A percentile compares a stretch with the other conserved stretches of the same genome.
Evolutionary conservation across 2,888 invertebrate genomes (phyloP).

Genomic region (Apodemia zela): DNA sequence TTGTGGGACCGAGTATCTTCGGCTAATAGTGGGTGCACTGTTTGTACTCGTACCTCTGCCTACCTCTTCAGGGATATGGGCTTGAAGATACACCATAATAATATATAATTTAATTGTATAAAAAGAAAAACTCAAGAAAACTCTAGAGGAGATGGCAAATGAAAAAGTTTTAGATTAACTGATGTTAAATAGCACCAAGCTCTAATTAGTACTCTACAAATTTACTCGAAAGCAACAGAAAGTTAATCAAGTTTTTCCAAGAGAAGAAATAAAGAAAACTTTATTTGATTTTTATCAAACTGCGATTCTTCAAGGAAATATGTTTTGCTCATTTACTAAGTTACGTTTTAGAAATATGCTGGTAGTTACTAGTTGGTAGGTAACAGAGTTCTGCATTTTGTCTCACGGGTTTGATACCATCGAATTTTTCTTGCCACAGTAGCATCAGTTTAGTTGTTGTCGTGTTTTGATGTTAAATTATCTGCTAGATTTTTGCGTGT

Average conservation of each 20-base stretch:
- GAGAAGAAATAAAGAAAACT: slow-evolving; percentile 7
- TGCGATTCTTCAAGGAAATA: not conserved
- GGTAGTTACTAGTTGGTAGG: too few species aligned
- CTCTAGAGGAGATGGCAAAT: not conserved
- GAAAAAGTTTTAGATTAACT: not conserved
- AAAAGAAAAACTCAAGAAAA: not conserved
- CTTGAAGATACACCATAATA: too few species aligned
- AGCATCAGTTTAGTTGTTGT: too few species aligned
- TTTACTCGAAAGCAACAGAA: slow-evolving; percentile 11
- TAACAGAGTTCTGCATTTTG: too few species aligned
- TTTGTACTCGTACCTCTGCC: too few species aligned
- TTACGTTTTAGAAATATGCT: not conserved
- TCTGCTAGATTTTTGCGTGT: too few species aligned
- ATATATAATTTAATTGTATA: not conserved
- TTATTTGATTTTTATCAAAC: slow-evolving; percentile 1
- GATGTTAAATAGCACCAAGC: slow-evolving; percentile 14
- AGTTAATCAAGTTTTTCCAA: slow-evolving; percentile 13
- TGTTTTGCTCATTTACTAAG: not conserved
- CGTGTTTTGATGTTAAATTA: too few species aligned
- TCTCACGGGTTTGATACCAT: too few species aligned
- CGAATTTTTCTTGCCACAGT: too few species aligned
- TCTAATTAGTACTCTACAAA: slow-evolving; percentile 13
- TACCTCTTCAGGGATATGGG: too few species aligned
- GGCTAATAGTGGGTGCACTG: too few species aligned
- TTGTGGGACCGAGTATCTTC: too few species aligned